Evolutionary conservation across 2,888 invertebrate species (phyloP).

Genomic region (Lathronympha strigana): DNA sequence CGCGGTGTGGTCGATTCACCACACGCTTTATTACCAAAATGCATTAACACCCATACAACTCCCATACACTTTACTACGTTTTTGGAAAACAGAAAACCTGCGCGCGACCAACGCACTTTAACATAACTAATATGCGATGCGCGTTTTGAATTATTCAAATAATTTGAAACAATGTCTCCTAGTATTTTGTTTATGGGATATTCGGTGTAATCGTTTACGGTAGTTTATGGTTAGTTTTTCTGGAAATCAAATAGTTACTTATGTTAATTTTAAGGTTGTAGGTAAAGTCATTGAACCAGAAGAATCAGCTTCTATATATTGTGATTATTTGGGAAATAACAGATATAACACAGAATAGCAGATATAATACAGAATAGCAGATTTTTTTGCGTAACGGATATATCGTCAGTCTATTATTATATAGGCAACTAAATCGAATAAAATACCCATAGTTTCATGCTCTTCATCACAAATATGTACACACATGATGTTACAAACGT

Average conservation of each 20-base stretch:
- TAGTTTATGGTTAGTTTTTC: conserved; percentile 11
- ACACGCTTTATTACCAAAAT: not conserved
- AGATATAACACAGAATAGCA: no score
- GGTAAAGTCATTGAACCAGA: no score
- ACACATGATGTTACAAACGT: no score
- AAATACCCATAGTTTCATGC: no score
- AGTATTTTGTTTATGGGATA: conserved; percentile 8
- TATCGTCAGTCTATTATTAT: no score
- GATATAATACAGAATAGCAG: no score
- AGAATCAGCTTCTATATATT: no score
- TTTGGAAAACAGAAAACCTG: not conserved
- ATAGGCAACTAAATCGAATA: no score
- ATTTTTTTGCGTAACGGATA: no score
- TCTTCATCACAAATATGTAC: no score
- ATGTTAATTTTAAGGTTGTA: conserved; percentile 2
- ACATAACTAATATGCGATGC: conserved; percentile 70
- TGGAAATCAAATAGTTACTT: conserved; percentile 3
- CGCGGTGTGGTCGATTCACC: conserved; percentile 68
- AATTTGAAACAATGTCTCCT: conserved; percentile 22
- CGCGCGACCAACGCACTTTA: conserved; percentile 47
- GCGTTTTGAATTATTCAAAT: conserved; percentile 56
- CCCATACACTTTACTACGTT: not conserved
- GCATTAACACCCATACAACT: not conserved
- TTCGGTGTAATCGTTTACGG: conserved; percentile 12
- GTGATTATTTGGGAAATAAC: no score